Percentiles rank a stretch among this genome's conserved stretches.
phyloP scores from a whole-genome alignment of 1,140 invertebrate species.

The Eurosta solidaginis region DNA sequence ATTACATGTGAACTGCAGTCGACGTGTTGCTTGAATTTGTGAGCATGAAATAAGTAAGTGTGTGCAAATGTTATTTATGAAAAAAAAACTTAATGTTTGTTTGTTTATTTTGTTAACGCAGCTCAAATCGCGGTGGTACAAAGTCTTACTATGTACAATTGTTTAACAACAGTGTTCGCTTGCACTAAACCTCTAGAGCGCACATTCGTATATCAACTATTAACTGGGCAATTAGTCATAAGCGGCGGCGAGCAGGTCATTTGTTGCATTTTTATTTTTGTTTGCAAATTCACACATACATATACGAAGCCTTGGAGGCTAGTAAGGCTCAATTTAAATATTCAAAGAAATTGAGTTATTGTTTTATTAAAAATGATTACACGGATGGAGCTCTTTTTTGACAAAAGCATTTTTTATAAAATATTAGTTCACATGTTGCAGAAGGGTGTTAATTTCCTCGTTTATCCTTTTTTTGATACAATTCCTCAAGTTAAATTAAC shows the following conservation, averaged over 20 bases:
- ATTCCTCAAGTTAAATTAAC: no score
- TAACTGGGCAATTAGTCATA: slow-evolving; percentile 27
- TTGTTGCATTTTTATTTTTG: not conserved
- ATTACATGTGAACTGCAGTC: not conserved
- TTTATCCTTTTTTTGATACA: no score
- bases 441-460: no score
- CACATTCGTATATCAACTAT: not conserved
- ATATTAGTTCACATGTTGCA: no score
- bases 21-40: not conserved
- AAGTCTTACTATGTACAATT: not conserved
- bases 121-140: not conserved
- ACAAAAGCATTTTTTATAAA: no score
- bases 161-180: not conserved
- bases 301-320: not conserved
- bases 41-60: not conserved
- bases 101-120: not conserved
- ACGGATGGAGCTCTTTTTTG: no score
- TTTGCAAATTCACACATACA: no score
- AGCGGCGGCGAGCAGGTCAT: not conserved
- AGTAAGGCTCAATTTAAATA: no score
- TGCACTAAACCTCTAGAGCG: not conserved
- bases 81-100: not conserved
- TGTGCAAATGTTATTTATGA: not conserved
- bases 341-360: not conserved
- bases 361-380: no score